These are phyloP conservation scores for Monopterus albus DNA, from an alignment of 2,113 vertebrate species.

Conservation along the genomic window DNA sequence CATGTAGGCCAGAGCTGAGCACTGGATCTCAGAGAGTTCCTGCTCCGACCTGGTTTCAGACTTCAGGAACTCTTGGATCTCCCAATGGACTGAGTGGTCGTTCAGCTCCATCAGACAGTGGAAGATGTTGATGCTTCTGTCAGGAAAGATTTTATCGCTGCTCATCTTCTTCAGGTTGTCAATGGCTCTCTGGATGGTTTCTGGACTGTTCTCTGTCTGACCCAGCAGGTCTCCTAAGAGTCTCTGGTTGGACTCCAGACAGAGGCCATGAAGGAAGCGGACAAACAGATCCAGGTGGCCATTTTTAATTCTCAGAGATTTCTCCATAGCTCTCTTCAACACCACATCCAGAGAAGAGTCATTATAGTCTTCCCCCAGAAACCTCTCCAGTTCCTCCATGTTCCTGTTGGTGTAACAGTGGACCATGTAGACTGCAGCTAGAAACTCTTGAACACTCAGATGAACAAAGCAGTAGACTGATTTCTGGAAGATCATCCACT, in stretches of 20 bases:
- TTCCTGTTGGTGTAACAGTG: neutral
- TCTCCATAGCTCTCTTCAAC: neutral
- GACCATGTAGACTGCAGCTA: constrained; percentile 29
- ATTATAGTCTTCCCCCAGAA: neutral
- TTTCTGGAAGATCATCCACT: constrained; percentile 12
- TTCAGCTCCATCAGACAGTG: neutral
- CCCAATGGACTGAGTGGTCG: neutral
- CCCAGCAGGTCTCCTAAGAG: neutral
- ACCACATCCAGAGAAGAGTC: neutral
- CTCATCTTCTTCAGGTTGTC: neutral
- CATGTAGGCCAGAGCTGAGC: constrained; percentile 5
- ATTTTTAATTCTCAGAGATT: neutral
- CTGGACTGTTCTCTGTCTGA: neutral
- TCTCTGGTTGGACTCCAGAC: constrained; percentile 5
- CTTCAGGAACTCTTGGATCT: neutral
- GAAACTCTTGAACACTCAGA: constrained; percentile 56
- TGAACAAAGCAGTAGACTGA: constrained; percentile 60
- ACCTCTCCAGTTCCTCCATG: neutral
- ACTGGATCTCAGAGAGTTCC: neutral
- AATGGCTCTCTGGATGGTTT: neutral
- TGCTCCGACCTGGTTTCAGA: neutral
- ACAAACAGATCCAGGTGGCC: constrained; percentile 19
- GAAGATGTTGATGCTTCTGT: neutral
- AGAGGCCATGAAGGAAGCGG: constrained; percentile 16
- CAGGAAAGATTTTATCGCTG: neutral